Evolutionary conservation across 1,140 invertebrate species (phyloP).

Genomic region (Aphelenchoides fujianensis): DNA sequence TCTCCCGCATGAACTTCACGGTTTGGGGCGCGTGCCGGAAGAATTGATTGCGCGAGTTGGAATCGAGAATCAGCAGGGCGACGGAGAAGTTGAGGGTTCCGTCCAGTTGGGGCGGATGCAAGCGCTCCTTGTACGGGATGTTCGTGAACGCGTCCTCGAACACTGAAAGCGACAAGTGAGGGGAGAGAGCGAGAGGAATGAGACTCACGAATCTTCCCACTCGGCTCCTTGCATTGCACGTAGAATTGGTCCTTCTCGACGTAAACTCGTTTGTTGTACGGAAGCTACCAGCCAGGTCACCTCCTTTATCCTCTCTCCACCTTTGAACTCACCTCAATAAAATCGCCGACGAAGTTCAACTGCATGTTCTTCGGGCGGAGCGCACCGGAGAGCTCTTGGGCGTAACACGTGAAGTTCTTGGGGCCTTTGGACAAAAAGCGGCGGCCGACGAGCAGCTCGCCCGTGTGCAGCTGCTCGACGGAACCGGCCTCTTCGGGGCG

Average conservation of each 20-base stretch:
- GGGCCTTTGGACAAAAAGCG: neutral
- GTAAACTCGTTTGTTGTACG: slow-evolving; percentile 9
- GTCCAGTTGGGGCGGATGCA: neutral
- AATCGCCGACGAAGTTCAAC: neutral
- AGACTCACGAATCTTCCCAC: neutral
- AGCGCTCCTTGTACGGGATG: neutral
- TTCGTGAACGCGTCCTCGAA: neutral
- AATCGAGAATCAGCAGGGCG: slow-evolving; percentile 2
- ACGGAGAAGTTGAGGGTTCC: slow-evolving; percentile 6
- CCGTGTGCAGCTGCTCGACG: neutral
- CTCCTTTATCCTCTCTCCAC: no score
- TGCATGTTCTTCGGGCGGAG: slow-evolving; percentile 4
- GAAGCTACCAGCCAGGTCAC: neutral
- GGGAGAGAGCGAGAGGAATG: no score
- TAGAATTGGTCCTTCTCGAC: slow-evolving; percentile 13
- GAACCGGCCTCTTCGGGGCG: slow-evolving; percentile 2
- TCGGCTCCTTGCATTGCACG: neutral
- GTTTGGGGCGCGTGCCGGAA: neutral
- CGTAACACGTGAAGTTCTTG: slow-evolving; percentile 10
- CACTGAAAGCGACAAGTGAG: neutral
- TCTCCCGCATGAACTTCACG: slow-evolving; percentile 11
- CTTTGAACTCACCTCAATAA: slow-evolving; percentile 6
- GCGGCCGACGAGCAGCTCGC: neutral
- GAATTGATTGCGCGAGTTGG: slow-evolving; percentile 14
- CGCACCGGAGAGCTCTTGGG: slow-evolving; percentile 10